phyloP scores from a whole-genome alignment of 2,888 invertebrate species.

The Pseudolycoriella hygida region DNA sequence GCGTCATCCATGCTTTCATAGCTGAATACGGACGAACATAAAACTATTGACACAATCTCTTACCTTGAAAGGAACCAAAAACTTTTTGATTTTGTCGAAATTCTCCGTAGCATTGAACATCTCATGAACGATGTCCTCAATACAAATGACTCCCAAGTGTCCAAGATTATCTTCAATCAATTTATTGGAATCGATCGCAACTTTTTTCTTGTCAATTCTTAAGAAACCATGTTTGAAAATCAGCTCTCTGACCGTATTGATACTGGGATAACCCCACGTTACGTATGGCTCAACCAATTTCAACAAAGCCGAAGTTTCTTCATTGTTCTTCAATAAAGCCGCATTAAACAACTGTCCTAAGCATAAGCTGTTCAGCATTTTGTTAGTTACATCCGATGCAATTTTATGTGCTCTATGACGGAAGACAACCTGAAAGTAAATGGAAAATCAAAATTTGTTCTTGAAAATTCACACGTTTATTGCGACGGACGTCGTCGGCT shows the following conservation, averaged over 20 bases:
- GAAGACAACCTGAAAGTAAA: constrained; percentile 22
- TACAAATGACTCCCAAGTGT: constrained; percentile 25
- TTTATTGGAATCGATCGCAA: constrained; percentile 26
- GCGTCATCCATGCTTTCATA: too few species aligned
- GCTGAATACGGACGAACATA: too few species aligned
- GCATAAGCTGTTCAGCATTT: constrained; percentile 19
- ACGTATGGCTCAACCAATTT: constrained; percentile 27
- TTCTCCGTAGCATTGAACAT: constrained; percentile 26
- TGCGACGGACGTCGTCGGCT: neutral
- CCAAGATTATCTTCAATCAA: constrained; percentile 27
- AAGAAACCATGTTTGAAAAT: constrained; percentile 28
- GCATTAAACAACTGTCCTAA: constrained; percentile 21
- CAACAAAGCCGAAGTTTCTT: constrained; percentile 23
- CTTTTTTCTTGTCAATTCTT: constrained; percentile 21
- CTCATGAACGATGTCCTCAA: constrained; percentile 29
- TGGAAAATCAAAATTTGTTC: constrained; percentile 12
- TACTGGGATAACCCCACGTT: constrained; percentile 23
- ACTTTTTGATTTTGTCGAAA: constrained; percentile 20
- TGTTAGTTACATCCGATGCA: constrained; percentile 22
- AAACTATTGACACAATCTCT: too few species aligned
- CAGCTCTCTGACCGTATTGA: constrained; percentile 24
- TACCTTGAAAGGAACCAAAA: constrained; percentile 27
- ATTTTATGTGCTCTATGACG: constrained; percentile 25
- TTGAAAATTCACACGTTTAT: neutral
- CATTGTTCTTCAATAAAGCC: constrained; percentile 23